Evolutionary conservation across 2,888 invertebrate genomes (phyloP), one percentile per base, ranked within the genome.

Genomic region (Xestia c-nigrum): DNA sequence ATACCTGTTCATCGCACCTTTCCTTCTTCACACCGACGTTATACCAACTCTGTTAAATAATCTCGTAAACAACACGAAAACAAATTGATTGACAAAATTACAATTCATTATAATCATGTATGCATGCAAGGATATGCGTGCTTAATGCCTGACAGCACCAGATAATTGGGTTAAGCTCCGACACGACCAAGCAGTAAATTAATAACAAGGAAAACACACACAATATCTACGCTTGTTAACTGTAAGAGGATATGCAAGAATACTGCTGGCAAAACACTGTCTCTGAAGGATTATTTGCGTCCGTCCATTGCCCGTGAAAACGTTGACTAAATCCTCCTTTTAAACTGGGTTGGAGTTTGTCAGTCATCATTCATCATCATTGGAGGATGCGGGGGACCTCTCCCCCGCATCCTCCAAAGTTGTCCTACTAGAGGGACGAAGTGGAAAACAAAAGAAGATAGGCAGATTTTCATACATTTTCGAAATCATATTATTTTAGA

Each of bases 151-250:
- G 69, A 78, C 78, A 74, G 43, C 55, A 61, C 16, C 40, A 82
- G 63, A 69, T 74, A 82, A 84, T 85, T 85, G 83, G 78, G 72
- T 78, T 83, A 85, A 84, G 63, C 83, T 59, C 63, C 52, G 10
- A 72, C 78, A 66, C 69, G 24, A 57, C 82, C 64, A 66, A 74
- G 47, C 50, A 69, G 40, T 16, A 74, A 85, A 78, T 78, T 67
- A 77, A 59, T 85, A 85, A 72, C 83, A 66, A 74, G 59, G 57
- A 59, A 85, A 73, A 78, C 21, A 84, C 24, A 63, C 50, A 70
- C 46, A 75, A 61, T 69, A 63, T 31, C 50, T 31, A 31, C 43
- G 50, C 38, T 64, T 55, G 69, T 57, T 50, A 46, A 46, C 61
- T 52, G 3, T 40, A 69, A 55, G 31, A 63, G 66, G 57, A 57